Percentiles rank a stretch among this genome's conserved stretches.
Conservation (phyloP, 2,113 vertebrate species). For the Brachyistius frenatus region DNA sequence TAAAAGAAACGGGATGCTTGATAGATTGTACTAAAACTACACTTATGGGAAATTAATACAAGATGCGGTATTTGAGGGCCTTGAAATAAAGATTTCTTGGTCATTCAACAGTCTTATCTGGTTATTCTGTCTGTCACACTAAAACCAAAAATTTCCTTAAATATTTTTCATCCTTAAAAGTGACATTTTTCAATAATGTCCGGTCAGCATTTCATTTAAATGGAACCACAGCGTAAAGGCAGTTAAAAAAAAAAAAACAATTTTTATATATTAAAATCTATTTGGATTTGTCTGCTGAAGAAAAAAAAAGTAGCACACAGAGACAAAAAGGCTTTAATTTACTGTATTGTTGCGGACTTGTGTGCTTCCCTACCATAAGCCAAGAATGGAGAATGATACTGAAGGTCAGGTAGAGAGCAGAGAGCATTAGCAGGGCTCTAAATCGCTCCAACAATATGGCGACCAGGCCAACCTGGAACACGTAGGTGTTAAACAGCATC, state of each 20-base stretch:
- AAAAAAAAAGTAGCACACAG: neutral
- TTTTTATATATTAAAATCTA: neutral
- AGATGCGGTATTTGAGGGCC: too few species aligned
- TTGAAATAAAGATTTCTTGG: too few species aligned
- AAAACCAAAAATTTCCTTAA: too few species aligned
- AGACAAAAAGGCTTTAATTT: too few species aligned
- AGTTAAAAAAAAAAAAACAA: neutral
- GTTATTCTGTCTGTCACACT: too few species aligned
- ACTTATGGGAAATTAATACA: too few species aligned
- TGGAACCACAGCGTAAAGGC: neutral
- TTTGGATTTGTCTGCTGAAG: neutral
- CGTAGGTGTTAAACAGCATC: slow-evolving; percentile 97
- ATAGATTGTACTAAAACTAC: too few species aligned
- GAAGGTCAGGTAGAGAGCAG: slow-evolving; percentile 87
- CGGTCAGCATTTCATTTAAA: neutral
- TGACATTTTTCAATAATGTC: neutral
- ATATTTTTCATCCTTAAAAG: neutral
- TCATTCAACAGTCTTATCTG: too few species aligned
- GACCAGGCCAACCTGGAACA: slow-evolving; percentile 95
- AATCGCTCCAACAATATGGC: slow-evolving; percentile 91
- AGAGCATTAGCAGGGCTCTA: slow-evolving; percentile 89
- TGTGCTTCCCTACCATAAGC: slow-evolving; percentile 86
- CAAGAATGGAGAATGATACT: slow-evolving; percentile 93
- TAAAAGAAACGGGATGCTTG: slow-evolving; percentile 4
- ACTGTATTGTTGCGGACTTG: neutral